Evolutionary conservation across 2,113 vertebrate species (phyloP).

Genomic region (Hippocampus mohnikei): DNA sequence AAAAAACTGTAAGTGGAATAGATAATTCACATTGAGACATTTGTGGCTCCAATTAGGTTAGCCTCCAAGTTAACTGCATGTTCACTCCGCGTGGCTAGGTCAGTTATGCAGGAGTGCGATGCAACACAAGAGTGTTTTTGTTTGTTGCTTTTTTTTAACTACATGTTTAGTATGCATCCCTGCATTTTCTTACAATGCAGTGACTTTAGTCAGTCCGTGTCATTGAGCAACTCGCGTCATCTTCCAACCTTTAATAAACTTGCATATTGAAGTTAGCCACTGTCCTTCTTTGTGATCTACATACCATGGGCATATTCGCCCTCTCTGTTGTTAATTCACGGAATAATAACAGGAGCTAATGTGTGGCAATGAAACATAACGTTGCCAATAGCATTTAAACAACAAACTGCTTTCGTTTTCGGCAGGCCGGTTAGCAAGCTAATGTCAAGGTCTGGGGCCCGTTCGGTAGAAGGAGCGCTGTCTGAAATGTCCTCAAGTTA

Average conservation of each 20-base stretch:
- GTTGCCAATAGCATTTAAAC: background rate
- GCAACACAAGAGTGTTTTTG: background rate
- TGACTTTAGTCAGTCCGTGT: constrained; percentile 31
- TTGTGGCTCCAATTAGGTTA: constrained; percentile 1
- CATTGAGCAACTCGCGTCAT: constrained; percentile 51
- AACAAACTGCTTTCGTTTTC: background rate
- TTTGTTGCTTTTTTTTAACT: no score
- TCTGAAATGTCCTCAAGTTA: constrained; percentile 40
- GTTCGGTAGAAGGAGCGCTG: constrained; percentile 9
- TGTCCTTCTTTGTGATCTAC: constrained; percentile 16
- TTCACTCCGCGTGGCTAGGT: constrained; percentile 22
- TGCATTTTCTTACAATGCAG: background rate
- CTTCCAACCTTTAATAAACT: constrained; percentile 15
- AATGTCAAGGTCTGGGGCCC: constrained; percentile 59
- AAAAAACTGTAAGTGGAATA: constrained; percentile 62
- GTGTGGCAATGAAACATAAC: background rate
- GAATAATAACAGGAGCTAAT: background rate
- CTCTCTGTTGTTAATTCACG: no score
- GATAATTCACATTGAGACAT: background rate
- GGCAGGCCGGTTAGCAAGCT: constrained; percentile 46
- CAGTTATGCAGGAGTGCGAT: background rate
- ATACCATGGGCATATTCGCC: constrained; percentile 13
- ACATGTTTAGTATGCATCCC: background rate
- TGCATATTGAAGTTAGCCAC: constrained; percentile 22
- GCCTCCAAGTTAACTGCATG: constrained; percentile 11